Conservation (phyloP, 1,140 invertebrate species). For the Musca domestica region DNA sequence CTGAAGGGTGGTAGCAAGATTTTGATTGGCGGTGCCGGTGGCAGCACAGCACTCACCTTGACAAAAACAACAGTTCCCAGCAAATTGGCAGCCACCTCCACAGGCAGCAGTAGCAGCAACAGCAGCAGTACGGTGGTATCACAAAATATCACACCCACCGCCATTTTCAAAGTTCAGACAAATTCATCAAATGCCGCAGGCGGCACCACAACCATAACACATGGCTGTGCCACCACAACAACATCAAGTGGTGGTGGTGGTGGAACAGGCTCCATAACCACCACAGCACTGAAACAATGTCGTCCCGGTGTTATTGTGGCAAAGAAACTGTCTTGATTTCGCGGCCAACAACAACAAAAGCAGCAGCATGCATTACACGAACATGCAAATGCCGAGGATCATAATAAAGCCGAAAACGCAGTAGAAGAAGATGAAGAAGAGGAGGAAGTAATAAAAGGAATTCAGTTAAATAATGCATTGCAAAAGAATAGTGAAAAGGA, state of each 20-base stretch:
- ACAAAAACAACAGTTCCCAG: background rate
- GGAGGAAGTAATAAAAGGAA: background rate
- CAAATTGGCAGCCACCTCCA: background rate
- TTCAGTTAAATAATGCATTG: background rate
- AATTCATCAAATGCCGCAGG: background rate
- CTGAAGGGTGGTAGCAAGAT: constrained; percentile 55
- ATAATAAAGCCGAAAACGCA: too few species aligned
- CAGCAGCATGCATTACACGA: background rate
- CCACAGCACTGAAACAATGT: constrained; percentile 63
- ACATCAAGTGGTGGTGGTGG: constrained; percentile 29
- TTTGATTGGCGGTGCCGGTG: constrained; percentile 39
- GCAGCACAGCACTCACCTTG: constrained; percentile 25
- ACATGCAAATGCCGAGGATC: background rate
- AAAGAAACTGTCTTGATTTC: constrained; percentile 62
- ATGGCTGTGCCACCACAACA: constrained; percentile 25
- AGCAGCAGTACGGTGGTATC: background rate
- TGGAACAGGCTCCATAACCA: constrained; percentile 42
- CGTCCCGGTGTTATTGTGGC: constrained; percentile 84
- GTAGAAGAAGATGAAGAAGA: background rate
- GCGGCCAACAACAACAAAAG: constrained; percentile 13
- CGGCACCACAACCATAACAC: constrained; percentile 32
- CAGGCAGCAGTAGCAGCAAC: constrained; percentile 9
- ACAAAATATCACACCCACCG: constrained; percentile 40
- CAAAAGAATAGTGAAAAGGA: background rate
- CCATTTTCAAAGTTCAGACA: constrained; percentile 50